These are phyloP conservation scores for Hirtodrosophila trivittata DNA, from an alignment of 2,888 invertebrate genomes.

Conservation along the genomic window DNA sequence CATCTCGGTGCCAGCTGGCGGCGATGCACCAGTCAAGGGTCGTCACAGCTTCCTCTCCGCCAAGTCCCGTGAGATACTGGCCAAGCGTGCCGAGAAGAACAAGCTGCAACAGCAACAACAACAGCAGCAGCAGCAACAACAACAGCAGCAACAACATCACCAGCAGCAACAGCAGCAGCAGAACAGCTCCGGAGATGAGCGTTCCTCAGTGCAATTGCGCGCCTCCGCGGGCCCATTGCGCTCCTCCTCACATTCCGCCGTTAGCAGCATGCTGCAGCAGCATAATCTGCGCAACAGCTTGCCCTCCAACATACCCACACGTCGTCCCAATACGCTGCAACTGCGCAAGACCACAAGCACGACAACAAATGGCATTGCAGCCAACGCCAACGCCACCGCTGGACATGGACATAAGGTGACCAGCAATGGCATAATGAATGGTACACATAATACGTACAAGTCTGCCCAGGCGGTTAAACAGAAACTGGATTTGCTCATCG, in stretches of 20 bases:
- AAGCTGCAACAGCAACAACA: conserved; percentile 75
- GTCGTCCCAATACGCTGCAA: conserved; percentile 81
- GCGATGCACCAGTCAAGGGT: conserved; percentile 50
- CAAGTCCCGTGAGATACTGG: conserved; percentile 83
- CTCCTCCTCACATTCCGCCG: conserved; percentile 80
- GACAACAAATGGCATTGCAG: conserved; percentile 42
- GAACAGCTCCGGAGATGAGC: conserved; percentile 66
- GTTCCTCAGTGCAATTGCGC: conserved; percentile 47
- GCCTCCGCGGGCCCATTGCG: conserved; percentile 67
- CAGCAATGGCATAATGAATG: conserved; percentile 62
- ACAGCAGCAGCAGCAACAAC: conserved; percentile 65
- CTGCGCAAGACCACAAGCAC: conserved; percentile 73
- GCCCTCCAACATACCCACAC: conserved; percentile 83
- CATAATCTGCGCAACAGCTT: conserved; percentile 76
- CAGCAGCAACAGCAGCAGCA: conserved; percentile 45
- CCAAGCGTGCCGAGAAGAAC: conserved; percentile 82
- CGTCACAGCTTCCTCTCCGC: conserved; percentile 83
- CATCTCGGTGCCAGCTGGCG: conserved; percentile 82
- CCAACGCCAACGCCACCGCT: neutral
- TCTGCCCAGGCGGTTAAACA: conserved; percentile 79
- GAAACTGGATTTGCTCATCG: conserved; percentile 81
- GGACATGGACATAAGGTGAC: conserved; percentile 19
- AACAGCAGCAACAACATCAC: conserved; percentile 40
- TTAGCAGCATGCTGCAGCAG: conserved; percentile 70
- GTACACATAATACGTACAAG: conserved; percentile 58